Conservation (phyloP, 2,797 vertebrate species). For the Limnodromus scolopaceus region DNA sequence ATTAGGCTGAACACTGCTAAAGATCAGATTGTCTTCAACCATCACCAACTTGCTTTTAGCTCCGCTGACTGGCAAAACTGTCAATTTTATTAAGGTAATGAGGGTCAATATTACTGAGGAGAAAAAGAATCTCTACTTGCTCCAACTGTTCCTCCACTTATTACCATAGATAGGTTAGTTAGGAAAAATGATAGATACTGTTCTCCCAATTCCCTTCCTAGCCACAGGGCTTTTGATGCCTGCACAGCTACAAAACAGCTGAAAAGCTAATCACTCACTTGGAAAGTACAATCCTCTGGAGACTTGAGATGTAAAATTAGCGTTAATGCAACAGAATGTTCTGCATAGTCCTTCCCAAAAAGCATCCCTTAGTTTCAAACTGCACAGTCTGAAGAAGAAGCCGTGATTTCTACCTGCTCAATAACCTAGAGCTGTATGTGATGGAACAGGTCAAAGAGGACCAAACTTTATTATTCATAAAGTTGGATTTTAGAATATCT, state of each 20-base stretch:
- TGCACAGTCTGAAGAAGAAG: background rate
- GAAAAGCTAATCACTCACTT: background rate
- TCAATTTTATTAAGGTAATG: background rate
- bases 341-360: background rate
- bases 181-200: background rate
- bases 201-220: background rate
- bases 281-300: background rate
- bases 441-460: background rate
- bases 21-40: background rate
- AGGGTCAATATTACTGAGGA: background rate
- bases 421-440: background rate
- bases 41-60: background rate
- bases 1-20: background rate
- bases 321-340: background rate
- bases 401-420: background rate
- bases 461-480: background rate
- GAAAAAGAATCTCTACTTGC: background rate
- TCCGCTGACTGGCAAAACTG: background rate
- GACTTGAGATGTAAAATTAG: background rate
- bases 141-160: background rate
- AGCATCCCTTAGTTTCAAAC: background rate
- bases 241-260: background rate
- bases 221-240: background rate
- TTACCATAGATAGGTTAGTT: background rate
- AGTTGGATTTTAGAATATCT: background rate